phyloP scores from a whole-genome alignment of 2,797 vertebrate species.

The Sarcophilus harrisii region DNA sequence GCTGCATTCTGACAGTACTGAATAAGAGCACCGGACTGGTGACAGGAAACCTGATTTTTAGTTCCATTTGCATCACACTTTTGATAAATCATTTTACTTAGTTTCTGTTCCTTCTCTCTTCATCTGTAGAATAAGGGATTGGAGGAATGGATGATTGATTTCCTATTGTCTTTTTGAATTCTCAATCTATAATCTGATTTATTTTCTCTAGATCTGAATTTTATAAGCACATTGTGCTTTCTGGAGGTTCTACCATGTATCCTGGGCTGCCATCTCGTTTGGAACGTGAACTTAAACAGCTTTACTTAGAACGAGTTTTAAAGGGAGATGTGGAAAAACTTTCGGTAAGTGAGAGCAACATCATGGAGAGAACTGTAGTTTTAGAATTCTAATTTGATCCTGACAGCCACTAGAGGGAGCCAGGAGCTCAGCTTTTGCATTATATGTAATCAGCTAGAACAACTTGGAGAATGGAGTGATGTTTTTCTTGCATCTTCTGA shows the following conservation, averaged over 20 bases:
- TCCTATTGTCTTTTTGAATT: neutral
- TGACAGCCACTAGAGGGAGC: constrained; percentile 84
- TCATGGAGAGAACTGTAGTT: constrained; percentile 8
- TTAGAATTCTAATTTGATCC: constrained; percentile 14
- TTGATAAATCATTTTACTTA: neutral
- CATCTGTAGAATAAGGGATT: neutral
- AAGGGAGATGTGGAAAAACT: constrained; percentile 99
- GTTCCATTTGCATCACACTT: neutral
- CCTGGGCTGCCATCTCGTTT: constrained; percentile 96
- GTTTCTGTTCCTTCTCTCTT: neutral
- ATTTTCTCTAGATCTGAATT: constrained; percentile 92
- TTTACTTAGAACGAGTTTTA: constrained; percentile 97
- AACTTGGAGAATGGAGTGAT: neutral
- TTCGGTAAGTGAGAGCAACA: constrained; percentile 89
- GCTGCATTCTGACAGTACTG: too few relatives aligned
- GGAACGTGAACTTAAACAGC: constrained; percentile 98
- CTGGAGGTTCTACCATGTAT: constrained; percentile 99
- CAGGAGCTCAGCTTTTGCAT: constrained; percentile 49
- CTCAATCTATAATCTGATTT: constrained; percentile 39
- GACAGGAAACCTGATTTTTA: neutral
- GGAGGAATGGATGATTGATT: neutral
- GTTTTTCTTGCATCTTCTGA: neutral
- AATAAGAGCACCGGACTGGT: neutral
- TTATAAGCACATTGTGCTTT: constrained; percentile 99
- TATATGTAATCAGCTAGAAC: neutral